phyloP scores from a whole-genome alignment of 2,113 vertebrate genomes.

The Rostratula benghalensis region DNA sequence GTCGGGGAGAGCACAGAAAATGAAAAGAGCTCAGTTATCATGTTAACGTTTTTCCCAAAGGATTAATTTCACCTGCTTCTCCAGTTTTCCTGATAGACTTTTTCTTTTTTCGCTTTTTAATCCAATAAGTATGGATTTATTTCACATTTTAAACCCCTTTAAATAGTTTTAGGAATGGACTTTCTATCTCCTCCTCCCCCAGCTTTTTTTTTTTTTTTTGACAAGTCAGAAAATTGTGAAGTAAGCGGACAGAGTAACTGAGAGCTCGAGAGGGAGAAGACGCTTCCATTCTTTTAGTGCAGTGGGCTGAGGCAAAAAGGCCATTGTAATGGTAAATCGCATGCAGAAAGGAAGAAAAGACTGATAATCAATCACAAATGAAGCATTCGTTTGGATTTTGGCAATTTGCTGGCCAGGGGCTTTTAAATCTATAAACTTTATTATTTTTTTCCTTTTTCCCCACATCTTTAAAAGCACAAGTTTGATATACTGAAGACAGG shows the following conservation, averaged over 20 bases:
- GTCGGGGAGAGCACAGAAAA: not conserved
- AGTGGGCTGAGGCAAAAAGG: constrained; percentile 83
- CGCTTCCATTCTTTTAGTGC: constrained; percentile 84
- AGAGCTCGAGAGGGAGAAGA: constrained; percentile 52
- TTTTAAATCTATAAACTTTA: constrained; percentile 40
- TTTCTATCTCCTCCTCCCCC: not conserved
- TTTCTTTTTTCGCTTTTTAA: not conserved
- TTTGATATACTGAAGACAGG: not conserved
- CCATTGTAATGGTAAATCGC: constrained; percentile 93
- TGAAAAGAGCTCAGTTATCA: constrained; percentile 3
- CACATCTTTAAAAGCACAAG: not conserved
- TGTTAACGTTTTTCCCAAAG: constrained; percentile 5
- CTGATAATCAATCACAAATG: constrained; percentile 76
- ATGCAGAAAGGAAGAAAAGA: constrained; percentile 76
- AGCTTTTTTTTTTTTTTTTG: constrained; percentile 2
- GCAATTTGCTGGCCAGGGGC: constrained; percentile 36
- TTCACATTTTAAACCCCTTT: not conserved
- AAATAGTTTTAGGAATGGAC: not conserved
- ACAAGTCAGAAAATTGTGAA: constrained; percentile 28
- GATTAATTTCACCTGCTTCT: constrained; percentile 63
- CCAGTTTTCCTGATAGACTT: not conserved
- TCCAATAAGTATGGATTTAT: not conserved
- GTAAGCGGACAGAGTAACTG: constrained; percentile 46
- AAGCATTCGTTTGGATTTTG: constrained; percentile 49
- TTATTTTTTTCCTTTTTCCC: not conserved